A percentile compares a stretch with the other conserved stretches of the same genome.
phyloP scores from a whole-genome alignment of 1,140 invertebrate genomes.

The Lepidotrigona ventralis region DNA sequence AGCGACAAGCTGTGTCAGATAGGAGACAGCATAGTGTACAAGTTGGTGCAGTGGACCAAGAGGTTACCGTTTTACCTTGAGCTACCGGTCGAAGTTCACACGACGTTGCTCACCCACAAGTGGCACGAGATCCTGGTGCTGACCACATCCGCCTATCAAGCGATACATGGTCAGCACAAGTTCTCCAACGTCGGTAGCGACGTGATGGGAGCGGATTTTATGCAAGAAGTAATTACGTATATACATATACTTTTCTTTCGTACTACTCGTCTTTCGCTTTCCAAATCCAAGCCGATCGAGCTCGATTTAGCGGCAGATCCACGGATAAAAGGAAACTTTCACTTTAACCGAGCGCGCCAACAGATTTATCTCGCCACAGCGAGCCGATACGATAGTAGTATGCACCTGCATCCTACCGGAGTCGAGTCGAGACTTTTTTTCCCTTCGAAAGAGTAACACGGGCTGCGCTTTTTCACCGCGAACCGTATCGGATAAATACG shows the following conservation, averaged over 20 bases:
- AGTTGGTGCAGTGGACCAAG: conserved; percentile 99
- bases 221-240: conserved; percentile 84
- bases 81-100: conserved; percentile 96
- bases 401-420: background rate
- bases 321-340: conserved; percentile 15
- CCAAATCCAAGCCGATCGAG: background rate
- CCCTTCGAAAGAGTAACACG: background rate
- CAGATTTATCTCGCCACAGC: background rate
- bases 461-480: background rate
- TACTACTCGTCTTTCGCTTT: background rate
- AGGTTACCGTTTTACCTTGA: conserved; percentile 97
- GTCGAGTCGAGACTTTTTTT: background rate
- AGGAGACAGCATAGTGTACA: conserved; percentile 97
- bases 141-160: conserved; percentile 95
- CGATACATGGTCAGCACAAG: conserved; percentile 88
- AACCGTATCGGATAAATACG: background rate
- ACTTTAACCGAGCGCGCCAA: background rate
- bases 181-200: conserved; percentile 78
- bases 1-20: conserved; percentile 96
- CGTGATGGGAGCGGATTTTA: conserved; percentile 85
- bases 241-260: background rate
- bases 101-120: conserved; percentile 96
- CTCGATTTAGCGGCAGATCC: background rate
- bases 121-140: conserved; percentile 98
- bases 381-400: background rate